Conservation (phyloP, 2,888 invertebrate genomes). For the Pasiphila rectangulata region DNA sequence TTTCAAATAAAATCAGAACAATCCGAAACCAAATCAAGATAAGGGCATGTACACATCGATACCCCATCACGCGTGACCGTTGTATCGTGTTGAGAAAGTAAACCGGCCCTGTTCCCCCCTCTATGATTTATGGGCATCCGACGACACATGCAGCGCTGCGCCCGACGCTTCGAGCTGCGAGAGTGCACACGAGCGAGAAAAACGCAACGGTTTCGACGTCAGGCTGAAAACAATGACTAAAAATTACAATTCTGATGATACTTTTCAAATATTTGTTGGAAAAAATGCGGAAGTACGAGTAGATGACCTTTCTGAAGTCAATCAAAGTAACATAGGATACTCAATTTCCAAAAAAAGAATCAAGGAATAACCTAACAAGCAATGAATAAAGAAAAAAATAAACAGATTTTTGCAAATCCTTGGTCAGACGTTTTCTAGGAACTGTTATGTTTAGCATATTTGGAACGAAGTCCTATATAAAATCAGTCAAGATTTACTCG, state of each 20-base stretch:
- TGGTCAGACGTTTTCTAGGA: too few relatives aligned
- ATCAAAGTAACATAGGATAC: not conserved
- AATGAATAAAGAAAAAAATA: too few relatives aligned
- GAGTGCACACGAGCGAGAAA: constrained; percentile 42
- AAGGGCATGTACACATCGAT: constrained; percentile 30
- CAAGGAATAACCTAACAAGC: too few relatives aligned
- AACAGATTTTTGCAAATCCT: too few relatives aligned
- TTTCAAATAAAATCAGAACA: constrained; percentile 1
- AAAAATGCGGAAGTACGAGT: too few relatives aligned
- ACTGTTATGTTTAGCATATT: too few relatives aligned
- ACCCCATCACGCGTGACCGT: constrained; percentile 47
- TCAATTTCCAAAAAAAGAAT: not conserved
- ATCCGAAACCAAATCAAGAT: constrained; percentile 11
- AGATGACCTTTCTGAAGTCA: too few relatives aligned
- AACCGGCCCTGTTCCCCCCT: constrained; percentile 62
- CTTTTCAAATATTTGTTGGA: not conserved
- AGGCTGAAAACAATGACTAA: constrained; percentile 23
- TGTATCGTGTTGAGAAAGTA: constrained; percentile 62
- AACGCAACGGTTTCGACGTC: constrained; percentile 46
- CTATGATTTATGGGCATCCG: constrained; percentile 70
- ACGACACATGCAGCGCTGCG: constrained; percentile 78
- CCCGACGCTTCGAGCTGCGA: constrained; percentile 65
- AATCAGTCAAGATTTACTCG: constrained; percentile 10
- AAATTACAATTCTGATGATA: not conserved
- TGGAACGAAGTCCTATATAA: constrained; percentile 3